A percentile compares a stretch with the other conserved stretches of the same genome.
Evolutionary conservation across 2,113 vertebrate genomes (phyloP).

Genomic region (Lampris megalopsis): DNA sequence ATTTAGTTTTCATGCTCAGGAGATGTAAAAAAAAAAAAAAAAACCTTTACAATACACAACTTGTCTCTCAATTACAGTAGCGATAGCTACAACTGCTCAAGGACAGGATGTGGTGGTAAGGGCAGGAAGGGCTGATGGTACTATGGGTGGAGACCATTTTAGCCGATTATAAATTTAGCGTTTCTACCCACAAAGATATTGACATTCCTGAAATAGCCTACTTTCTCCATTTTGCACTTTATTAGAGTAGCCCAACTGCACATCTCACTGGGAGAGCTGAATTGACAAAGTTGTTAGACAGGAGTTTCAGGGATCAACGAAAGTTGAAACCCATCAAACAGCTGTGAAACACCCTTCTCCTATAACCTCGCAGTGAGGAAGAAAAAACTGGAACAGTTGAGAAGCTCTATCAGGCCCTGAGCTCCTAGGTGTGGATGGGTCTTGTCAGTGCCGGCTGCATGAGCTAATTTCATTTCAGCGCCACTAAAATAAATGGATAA

Average conservation of each 20-base stretch:
- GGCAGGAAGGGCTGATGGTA: neutral
- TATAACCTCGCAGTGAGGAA: too few relatives aligned
- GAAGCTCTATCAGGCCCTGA: neutral
- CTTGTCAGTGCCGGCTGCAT: neutral
- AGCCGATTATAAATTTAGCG: conserved; percentile 27
- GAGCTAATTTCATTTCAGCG: neutral
- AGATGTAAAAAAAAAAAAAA: too few relatives aligned
- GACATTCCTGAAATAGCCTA: conserved; percentile 56
- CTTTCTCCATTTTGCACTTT: conserved; percentile 5
- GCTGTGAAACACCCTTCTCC: too few relatives aligned
- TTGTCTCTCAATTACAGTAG: conserved; percentile 15
- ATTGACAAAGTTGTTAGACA: neutral
- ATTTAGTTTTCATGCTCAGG: too few relatives aligned
- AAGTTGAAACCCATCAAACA: too few relatives aligned
- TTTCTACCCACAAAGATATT: conserved; percentile 40
- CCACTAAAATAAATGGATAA: conserved; percentile 9
- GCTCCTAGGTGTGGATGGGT: neutral
- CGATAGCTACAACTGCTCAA: conserved; percentile 6
- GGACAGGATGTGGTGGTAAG: conserved; percentile 25
- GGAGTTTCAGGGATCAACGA: too few relatives aligned
- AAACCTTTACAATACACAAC: neutral
- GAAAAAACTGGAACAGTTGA: neutral
- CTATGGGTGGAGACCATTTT: neutral
- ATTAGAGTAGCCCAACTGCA: too few relatives aligned
- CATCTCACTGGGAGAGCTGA: neutral